phyloP scores from a whole-genome alignment of 1,140 invertebrate species.

The Euura saliciscinereae region DNA sequence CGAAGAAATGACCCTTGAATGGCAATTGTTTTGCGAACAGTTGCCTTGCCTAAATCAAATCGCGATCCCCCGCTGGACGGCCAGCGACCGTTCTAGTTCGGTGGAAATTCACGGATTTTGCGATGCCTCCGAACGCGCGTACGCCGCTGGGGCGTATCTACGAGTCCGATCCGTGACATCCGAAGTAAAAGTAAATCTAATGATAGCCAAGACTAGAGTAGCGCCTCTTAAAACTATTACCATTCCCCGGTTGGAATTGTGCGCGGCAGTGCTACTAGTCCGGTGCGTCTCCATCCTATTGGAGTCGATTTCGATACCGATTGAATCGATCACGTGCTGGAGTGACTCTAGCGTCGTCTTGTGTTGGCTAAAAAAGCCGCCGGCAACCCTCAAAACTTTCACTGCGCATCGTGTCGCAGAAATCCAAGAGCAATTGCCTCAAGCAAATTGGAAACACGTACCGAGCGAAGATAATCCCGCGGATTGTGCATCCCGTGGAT shows the following conservation, averaged over 20 bases:
- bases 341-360: conserved; percentile 26
- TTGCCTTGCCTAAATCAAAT: not conserved
- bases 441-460: conserved; percentile 23
- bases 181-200: too few species aligned
- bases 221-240: conserved; percentile 33
- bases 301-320: not conserved
- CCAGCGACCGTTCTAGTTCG: not conserved
- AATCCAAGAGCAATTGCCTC: conserved; percentile 17
- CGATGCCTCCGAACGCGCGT: conserved; percentile 22
- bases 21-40: not conserved
- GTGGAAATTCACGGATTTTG: conserved; percentile 27
- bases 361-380: conserved; percentile 26
- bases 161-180: not conserved
- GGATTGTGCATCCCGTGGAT: conserved; percentile 29
- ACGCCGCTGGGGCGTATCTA: conserved; percentile 26
- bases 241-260: conserved; percentile 31
- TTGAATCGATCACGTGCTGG: not conserved
- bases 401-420: conserved; percentile 27
- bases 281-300: not conserved
- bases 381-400: conserved; percentile 26
- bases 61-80: conserved; percentile 21
- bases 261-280: conserved; percentile 18
- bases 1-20: not conserved
- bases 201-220: not conserved
- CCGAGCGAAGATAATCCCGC: conserved; percentile 27